These are phyloP conservation scores for Actinemys pallida DNA, from an alignment of 2,113 vertebrate genomes.

Conservation along the genomic window DNA sequence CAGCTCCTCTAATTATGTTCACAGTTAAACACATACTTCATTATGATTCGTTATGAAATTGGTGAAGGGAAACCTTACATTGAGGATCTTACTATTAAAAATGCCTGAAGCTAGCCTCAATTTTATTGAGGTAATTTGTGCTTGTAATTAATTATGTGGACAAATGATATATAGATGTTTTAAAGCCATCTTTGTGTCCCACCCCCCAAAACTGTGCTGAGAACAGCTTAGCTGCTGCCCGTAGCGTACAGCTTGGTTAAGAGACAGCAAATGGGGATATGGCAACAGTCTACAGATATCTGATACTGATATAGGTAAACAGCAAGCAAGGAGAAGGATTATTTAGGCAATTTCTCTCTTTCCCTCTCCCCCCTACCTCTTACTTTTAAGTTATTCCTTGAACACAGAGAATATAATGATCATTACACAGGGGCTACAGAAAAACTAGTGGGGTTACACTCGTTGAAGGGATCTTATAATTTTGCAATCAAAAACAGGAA, in stretches of 20 bases:
- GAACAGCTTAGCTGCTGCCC: fast-evolving
- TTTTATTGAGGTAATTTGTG: not conserved
- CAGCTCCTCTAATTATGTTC: not conserved
- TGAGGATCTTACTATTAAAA: not conserved
- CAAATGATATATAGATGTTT: not conserved
- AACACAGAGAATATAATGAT: not conserved
- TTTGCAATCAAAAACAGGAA: not conserved
- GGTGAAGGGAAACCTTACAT: not conserved
- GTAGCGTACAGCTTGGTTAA: not conserved
- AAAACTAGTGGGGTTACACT: not conserved
- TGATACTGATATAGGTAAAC: not conserved
- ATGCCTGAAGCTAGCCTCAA: not conserved
- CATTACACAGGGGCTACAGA: not conserved
- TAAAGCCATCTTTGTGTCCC: fast-evolving
- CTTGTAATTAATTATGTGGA: not conserved
- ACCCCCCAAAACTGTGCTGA: not conserved
- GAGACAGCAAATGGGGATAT: not conserved
- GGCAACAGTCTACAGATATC: not conserved
- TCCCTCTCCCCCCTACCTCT: not conserved
- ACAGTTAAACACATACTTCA: not conserved
- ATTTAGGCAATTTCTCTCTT: not conserved
- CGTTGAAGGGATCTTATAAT: not conserved
- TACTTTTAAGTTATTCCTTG: not conserved
- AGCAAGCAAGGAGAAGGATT: not conserved
- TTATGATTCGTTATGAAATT: not conserved